Conservation (phyloP, 2,797 vertebrate species). For the Psittacula echo region DNA sequence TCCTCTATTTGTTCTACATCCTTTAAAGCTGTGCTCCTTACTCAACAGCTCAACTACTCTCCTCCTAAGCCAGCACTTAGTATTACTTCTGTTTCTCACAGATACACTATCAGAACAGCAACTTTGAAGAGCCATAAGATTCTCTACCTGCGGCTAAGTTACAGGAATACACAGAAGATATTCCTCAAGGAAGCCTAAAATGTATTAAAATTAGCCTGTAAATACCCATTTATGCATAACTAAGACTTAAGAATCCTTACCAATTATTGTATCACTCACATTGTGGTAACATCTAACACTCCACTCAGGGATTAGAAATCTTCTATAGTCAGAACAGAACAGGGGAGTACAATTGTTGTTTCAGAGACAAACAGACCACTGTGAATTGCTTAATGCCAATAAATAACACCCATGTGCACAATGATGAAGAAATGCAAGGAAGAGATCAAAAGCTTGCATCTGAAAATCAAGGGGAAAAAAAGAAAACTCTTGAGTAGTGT, state of each 20-base stretch:
- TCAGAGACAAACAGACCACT: background rate
- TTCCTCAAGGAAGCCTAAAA: background rate
- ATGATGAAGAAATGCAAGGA: background rate
- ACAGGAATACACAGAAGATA: background rate
- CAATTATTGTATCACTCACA: background rate
- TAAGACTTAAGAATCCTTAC: background rate
- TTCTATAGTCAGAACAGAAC: background rate
- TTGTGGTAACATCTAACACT: background rate
- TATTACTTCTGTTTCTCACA: background rate
- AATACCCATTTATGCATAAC: background rate
- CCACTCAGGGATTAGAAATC: background rate
- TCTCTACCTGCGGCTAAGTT: background rate
- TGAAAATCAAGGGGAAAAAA: background rate
- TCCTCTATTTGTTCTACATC: background rate
- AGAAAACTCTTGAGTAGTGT: background rate
- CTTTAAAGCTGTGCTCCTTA: background rate
- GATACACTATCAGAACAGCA: background rate
- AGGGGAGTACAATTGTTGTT: background rate
- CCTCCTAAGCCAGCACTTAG: background rate
- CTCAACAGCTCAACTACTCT: background rate
- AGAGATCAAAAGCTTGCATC: background rate
- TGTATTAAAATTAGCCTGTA: background rate
- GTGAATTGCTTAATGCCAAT: background rate
- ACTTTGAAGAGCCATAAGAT: background rate
- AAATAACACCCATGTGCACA: background rate